A percentile compares a stretch with the other conserved stretches of the same genome.
phyloP scores from a whole-genome alignment of 2,888 invertebrate species.

The Charanyca ferruginea region DNA sequence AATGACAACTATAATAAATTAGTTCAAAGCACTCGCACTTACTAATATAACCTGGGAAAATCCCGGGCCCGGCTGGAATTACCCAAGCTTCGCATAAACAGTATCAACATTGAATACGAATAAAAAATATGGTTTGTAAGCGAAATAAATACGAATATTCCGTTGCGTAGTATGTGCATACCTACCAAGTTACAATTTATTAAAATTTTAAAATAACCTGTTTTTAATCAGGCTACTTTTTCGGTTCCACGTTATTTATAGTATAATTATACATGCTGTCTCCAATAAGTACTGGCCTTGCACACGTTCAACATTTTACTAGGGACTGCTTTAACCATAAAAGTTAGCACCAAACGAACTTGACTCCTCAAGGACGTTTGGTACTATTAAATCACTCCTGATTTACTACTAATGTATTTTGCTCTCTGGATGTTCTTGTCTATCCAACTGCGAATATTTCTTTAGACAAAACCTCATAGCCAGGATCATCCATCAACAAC shows the following conservation, averaged over 20 bases:
- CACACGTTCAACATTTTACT: conserved; percentile 22
- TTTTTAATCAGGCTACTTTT: conserved; percentile 25
- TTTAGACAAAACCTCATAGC: no score
- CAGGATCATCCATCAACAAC: no score
- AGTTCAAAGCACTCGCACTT: conserved; percentile 7
- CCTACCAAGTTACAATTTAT: conserved; percentile 17
- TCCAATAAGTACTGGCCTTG: conserved; percentile 1
- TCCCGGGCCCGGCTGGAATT: conserved; percentile 15
- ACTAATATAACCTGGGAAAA: conserved; percentile 8
- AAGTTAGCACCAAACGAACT: conserved; percentile 22
- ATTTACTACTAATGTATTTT: no score
- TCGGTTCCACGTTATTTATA: conserved; percentile 8
- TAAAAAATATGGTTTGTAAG: conserved; percentile 20
- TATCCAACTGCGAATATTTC: no score
- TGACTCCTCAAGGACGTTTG: not conserved
- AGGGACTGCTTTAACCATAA: conserved; percentile 15
- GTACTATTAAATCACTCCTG: no score
- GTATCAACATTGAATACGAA: conserved; percentile 5
- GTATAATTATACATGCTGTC: conserved; percentile 12
- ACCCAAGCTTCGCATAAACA: conserved; percentile 14
- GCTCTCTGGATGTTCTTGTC: no score
- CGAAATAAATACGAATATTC: conserved; percentile 15
- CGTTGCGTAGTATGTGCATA: conserved; percentile 5
- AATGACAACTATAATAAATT: conserved; percentile 24
- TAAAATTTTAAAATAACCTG: conserved; percentile 27